phyloP scores from a whole-genome alignment of 2,888 invertebrate species.

The Microctonus aethiopoides region DNA sequence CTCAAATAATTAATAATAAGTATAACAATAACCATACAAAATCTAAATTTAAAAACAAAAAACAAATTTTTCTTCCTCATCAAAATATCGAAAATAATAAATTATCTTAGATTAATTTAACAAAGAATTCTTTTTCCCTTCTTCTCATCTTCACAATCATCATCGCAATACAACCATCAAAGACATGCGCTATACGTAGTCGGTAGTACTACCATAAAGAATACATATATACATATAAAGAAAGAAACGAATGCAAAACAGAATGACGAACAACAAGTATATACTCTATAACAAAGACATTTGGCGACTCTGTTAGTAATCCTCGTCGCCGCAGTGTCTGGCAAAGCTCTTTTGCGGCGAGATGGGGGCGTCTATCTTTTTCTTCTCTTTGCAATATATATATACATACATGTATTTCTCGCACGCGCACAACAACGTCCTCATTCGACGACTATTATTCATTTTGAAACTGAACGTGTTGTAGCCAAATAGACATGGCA shows the following conservation, averaged over 20 bases:
- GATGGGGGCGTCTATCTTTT: constrained; percentile 17
- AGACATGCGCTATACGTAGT: neutral
- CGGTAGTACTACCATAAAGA: neutral
- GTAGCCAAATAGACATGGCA: constrained; percentile 29
- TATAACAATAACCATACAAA: no score
- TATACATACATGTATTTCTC: neutral
- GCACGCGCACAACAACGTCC: neutral
- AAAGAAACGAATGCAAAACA: neutral
- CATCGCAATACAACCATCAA: neutral
- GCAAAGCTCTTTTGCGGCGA: constrained; percentile 33
- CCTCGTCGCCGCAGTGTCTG: constrained; percentile 53
- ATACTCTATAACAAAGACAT: constrained; percentile 28
- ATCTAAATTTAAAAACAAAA: no score
- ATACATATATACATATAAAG: neutral
- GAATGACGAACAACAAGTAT: neutral
- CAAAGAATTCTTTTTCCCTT: neutral
- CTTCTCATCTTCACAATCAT: neutral
- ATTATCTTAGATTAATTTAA: neutral
- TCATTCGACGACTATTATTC: constrained; percentile 23
- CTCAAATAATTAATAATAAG: no score
- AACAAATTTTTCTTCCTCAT: no score
- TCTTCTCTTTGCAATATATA: neutral
- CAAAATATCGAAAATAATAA: no score
- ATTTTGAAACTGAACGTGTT: constrained; percentile 5
- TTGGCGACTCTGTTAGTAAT: constrained; percentile 45